Conservation (phyloP, 53 echinoderm and acorn worm species). For the Holothuria leucospilota region DNA sequence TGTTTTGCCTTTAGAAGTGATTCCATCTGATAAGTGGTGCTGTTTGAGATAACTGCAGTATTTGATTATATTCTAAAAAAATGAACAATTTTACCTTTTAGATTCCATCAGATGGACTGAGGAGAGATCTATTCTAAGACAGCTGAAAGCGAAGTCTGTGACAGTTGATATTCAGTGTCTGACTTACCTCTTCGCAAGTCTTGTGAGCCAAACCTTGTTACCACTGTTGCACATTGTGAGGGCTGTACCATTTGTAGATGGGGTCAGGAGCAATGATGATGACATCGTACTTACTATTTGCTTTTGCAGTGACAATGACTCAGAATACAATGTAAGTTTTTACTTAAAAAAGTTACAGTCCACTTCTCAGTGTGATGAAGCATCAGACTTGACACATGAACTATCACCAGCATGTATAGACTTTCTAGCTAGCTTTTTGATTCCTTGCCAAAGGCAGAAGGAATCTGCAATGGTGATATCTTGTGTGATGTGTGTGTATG, state of each 20-base stretch:
- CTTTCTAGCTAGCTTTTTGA: no score
- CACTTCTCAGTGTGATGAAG: no score
- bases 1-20: no score
- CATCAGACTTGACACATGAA: no score
- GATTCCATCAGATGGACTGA: background rate
- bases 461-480: no score
- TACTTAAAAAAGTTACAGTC: no score
- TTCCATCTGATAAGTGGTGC: no score
- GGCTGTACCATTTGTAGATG: background rate
- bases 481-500: no score
- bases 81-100: background rate
- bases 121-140: background rate
- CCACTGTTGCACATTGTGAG: background rate
- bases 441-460: no score
- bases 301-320: background rate
- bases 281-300: background rate
- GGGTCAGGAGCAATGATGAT: background rate
- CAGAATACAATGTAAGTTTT: background rate
- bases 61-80: no score
- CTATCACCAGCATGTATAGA: no score
- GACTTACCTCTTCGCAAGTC: background rate
- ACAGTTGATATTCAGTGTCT: background rate
- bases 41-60: no score
- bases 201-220: background rate
- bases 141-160: background rate